Conservation (phyloP, 2,797 vertebrate genomes). For the Rhincodon typus region DNA sequence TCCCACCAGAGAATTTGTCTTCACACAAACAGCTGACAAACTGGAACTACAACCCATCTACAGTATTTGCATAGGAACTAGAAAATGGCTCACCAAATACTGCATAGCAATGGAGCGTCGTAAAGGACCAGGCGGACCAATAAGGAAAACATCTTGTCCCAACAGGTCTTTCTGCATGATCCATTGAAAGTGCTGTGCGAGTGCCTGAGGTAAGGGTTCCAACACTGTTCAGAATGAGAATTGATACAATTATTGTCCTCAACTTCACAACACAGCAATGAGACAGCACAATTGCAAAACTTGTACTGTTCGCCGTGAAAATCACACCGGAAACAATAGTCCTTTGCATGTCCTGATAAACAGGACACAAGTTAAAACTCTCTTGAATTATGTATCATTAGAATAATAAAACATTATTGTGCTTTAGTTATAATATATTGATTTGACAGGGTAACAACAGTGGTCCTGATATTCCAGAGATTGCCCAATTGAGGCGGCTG, state of each 20-base stretch:
- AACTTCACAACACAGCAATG: neutral
- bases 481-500: neutral
- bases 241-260: neutral
- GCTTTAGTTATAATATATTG: neutral
- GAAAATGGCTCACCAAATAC: slow-evolving; percentile 75
- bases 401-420: neutral
- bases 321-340: neutral
- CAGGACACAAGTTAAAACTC: neutral
- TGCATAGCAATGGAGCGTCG: slow-evolving; percentile 91
- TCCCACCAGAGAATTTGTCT: neutral
- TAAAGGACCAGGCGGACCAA: slow-evolving; percentile 89
- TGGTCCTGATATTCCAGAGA: neutral
- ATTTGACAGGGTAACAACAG: neutral
- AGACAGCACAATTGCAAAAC: neutral
- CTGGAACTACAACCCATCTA: neutral
- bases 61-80: slow-evolving; percentile 18
- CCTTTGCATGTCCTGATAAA: neutral
- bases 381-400: neutral
- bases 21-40: neutral
- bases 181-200: slow-evolving; percentile 87
- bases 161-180: slow-evolving; percentile 97
- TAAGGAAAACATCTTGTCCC: slow-evolving; percentile 92
- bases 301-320: neutral
- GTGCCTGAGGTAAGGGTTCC: slow-evolving; percentile 70
- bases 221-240: slow-evolving; percentile 57